Evolutionary conservation across 2,113 vertebrate genomes (phyloP).

Genomic region (Dromiciops gliroides): DNA sequence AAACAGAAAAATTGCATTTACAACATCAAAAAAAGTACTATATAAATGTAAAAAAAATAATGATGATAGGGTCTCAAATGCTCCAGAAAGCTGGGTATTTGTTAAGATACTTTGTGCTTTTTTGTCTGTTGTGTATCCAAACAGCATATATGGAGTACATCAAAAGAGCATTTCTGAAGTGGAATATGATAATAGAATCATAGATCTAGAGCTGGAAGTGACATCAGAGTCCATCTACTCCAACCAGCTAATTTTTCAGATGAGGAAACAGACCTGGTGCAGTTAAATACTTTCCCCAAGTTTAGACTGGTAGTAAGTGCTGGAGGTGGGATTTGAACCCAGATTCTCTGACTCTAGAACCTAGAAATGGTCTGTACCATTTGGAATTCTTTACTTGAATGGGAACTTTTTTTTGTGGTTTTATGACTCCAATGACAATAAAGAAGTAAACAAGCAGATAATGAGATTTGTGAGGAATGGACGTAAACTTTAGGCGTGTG

Average conservation of each 20-base stretch:
- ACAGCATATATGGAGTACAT: constrained; percentile 1
- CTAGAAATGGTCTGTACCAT: background rate
- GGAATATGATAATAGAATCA: background rate
- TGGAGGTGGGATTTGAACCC: background rate
- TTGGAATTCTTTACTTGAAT: background rate
- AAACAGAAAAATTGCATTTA: too few species aligned
- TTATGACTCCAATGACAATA: constrained; percentile 70
- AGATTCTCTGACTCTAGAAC: background rate
- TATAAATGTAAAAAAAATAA: too few species aligned
- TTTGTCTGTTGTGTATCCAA: background rate
- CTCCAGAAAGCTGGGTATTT: background rate
- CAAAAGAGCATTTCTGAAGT: constrained; percentile 53
- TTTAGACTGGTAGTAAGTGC: background rate
- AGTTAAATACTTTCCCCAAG: background rate
- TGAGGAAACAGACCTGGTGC: background rate
- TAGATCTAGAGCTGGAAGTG: background rate
- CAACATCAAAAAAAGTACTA: too few species aligned
- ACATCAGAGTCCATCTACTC: background rate
- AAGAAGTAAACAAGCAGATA: constrained; percentile 77
- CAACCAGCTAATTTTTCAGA: background rate
- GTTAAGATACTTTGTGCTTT: background rate
- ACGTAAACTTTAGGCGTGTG: constrained; percentile 59
- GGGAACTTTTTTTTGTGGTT: constrained; percentile 66
- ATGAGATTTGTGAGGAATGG: constrained; percentile 61
- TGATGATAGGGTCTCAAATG: background rate